Percentiles rank a stretch among this genome's conserved stretches.
phyloP scores from a whole-genome alignment of 2,113 vertebrate genomes.

The Bufo bufo region DNA sequence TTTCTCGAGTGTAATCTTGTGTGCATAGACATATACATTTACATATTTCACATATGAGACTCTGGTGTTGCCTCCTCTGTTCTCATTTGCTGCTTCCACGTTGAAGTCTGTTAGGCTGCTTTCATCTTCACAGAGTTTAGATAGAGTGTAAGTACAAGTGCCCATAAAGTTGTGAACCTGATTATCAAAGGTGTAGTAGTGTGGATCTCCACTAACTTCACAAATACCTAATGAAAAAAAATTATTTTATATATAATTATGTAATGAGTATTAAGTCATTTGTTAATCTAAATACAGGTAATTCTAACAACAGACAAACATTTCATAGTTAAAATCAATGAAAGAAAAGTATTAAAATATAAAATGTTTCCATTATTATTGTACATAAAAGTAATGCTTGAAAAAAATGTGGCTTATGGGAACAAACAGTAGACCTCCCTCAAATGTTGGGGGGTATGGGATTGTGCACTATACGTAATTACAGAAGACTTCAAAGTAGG shows the following conservation, averaged over 20 bases:
- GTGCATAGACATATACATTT: constrained; percentile 52
- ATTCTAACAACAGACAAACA: background rate
- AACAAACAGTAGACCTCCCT: too few relatives aligned
- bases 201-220: constrained; percentile 57
- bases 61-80: background rate
- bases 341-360: background rate
- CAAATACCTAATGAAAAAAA: constrained; percentile 9
- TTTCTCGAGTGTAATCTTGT: constrained; percentile 55
- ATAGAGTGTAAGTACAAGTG: constrained; percentile 62
- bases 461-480: too few relatives aligned
- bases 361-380: too few relatives aligned
- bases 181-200: constrained; percentile 57
- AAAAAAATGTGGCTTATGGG: too few relatives aligned
- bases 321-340: background rate
- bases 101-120: constrained; percentile 64
- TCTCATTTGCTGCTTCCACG: constrained; percentile 62
- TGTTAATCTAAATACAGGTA: background rate
- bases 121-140: constrained; percentile 54
- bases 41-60: constrained; percentile 63
- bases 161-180: constrained; percentile 51
- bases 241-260: background rate
- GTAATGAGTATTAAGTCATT: background rate
- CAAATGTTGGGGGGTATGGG: too few relatives aligned
- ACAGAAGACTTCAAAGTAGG: background rate
- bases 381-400: too few relatives aligned